phyloP scores from a whole-genome alignment of 1,140 invertebrate species.

The Zaprionus camerounensis region DNA sequence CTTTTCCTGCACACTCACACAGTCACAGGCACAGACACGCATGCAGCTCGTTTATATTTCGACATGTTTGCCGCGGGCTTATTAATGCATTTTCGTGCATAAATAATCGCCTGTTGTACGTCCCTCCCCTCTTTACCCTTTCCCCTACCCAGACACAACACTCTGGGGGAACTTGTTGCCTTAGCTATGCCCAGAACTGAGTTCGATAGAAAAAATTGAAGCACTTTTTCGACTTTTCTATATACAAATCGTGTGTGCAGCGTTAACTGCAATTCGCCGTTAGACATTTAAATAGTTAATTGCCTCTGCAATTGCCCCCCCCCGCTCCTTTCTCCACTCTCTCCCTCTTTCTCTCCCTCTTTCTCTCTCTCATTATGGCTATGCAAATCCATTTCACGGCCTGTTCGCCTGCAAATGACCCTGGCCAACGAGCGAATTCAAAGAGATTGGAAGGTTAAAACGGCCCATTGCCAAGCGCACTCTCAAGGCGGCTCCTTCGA shows the following conservation, averaged over 20 bases:
- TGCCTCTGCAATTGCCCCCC: background rate
- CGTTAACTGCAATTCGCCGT: background rate
- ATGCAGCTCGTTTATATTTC: slow-evolving; percentile 35
- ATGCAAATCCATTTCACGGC: slow-evolving; percentile 30
- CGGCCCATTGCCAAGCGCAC: slow-evolving; percentile 7
- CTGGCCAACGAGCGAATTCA: slow-evolving; percentile 7
- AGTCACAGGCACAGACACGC: slow-evolving; percentile 34
- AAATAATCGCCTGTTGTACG: slow-evolving; percentile 37
- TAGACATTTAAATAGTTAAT: slow-evolving; percentile 3
- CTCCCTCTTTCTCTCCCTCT: background rate
- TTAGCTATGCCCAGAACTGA: background rate
- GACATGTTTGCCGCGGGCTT: slow-evolving; percentile 34
- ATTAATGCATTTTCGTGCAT: slow-evolving; percentile 66
- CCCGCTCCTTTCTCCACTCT: no score
- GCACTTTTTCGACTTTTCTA: background rate
- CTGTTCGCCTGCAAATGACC: slow-evolving; percentile 19
- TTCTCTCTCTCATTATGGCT: background rate
- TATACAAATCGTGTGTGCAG: background rate
- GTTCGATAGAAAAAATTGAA: background rate
- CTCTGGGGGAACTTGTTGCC: background rate
- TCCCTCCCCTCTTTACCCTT: background rate
- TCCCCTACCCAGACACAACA: no score
- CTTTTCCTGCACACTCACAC: slow-evolving; percentile 19
- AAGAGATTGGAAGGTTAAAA: background rate
- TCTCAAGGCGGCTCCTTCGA: slow-evolving; percentile 23